Conservation (phyloP, 2,113 vertebrate genomes). For the Ancistrus triradiatus region DNA sequence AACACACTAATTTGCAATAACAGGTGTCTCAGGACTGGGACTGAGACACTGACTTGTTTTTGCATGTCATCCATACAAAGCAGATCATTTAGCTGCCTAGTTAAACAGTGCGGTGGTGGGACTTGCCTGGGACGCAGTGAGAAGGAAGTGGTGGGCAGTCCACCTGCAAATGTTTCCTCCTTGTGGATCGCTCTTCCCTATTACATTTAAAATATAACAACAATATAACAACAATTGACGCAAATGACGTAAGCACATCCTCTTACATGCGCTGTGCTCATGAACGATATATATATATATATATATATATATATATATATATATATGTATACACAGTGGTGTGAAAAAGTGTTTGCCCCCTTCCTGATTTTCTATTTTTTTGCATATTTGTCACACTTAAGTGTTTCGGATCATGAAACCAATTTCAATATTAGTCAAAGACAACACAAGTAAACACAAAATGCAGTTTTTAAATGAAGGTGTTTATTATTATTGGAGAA, state of each 20-base stretch:
- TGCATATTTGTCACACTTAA: no score
- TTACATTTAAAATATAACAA: slow-evolving; percentile 21
- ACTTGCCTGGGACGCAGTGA: neutral
- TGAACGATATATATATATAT: no score
- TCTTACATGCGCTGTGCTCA: neutral
- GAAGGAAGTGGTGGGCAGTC: slow-evolving; percentile 22
- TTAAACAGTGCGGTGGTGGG: slow-evolving; percentile 19
- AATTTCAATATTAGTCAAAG: no score
- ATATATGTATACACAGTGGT: no score
- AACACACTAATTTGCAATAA: slow-evolving; percentile 2
- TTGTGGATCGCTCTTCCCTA: neutral
- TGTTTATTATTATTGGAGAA: no score
- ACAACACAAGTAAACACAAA: no score
- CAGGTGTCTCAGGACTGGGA: slow-evolving; percentile 6
- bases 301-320: no score
- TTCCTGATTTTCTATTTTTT: no score
- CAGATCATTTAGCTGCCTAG: slow-evolving; percentile 21
- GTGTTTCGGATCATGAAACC: no score
- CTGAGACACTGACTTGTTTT: neutral
- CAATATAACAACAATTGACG: slow-evolving; percentile 13
- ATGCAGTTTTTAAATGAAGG: no score
- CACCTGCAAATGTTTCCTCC: slow-evolving; percentile 31
- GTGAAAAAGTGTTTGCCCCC: no score
- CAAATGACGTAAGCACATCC: slow-evolving; percentile 5
- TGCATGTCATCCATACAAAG: slow-evolving; percentile 6